phyloP scores from a whole-genome alignment of 2,113 vertebrate species.

The Oryzias celebensis region DNA sequence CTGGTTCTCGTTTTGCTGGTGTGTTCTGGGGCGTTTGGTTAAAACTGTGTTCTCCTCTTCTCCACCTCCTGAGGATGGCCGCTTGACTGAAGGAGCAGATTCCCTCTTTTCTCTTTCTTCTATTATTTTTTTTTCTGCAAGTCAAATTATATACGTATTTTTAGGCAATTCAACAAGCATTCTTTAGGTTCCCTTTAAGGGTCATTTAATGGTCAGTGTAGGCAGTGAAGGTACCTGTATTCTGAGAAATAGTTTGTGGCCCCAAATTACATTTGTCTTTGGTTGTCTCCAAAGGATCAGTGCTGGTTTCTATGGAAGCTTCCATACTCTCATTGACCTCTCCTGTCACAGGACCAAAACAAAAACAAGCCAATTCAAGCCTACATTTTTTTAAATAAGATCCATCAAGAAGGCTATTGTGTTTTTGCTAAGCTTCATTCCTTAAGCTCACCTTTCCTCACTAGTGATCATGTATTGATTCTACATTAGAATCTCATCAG shows the following conservation, averaged over 20 bases:
- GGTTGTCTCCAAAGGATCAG: constrained; percentile 84
- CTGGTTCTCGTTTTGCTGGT: constrained; percentile 86
- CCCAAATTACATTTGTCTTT: constrained; percentile 83
- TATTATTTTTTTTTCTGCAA: constrained; percentile 76
- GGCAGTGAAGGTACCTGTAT: constrained; percentile 81
- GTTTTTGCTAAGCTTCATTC: constrained; percentile 64
- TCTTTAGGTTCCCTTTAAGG: neutral
- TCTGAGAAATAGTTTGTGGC: constrained; percentile 81
- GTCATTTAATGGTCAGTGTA: neutral
- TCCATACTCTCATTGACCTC: constrained; percentile 87
- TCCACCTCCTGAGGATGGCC: constrained; percentile 75
- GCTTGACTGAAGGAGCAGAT: constrained; percentile 79
- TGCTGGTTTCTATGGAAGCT: constrained; percentile 79
- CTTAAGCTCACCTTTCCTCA: constrained; percentile 55
- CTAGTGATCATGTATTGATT: constrained; percentile 79
- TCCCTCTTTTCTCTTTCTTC: constrained; percentile 85
- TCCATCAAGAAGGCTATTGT: constrained; percentile 52
- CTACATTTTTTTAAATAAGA: constrained; percentile 44
- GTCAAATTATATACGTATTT: constrained; percentile 7
- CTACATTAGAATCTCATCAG: constrained; percentile 77
- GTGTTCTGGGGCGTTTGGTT: constrained; percentile 86
- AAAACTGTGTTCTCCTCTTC: constrained; percentile 81
- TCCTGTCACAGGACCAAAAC: constrained; percentile 74
- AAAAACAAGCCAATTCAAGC: constrained; percentile 38
- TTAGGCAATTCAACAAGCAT: neutral